Base-by-base conservation (phyloP, 2,797 vertebrate species). In the Florisuga fusca region DNA sequence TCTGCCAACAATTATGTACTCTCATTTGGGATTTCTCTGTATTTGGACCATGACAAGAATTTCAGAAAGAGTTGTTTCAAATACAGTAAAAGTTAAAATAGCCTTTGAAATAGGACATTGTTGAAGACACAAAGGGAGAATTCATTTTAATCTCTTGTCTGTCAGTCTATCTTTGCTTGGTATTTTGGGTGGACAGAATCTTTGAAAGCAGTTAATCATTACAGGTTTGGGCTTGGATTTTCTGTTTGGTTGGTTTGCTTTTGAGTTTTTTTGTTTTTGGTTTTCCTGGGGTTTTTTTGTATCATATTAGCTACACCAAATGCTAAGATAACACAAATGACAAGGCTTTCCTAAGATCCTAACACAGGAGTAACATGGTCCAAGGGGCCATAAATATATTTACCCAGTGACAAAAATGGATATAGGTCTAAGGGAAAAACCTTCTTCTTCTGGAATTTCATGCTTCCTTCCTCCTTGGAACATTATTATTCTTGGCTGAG, bases 251-350 rank as follows among this genome's bases (percentile, higher is more conserved):
- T 41, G 38, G 13, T 41, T 41, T 41, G 38, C 10, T 38, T 38
- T 38, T 38, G 38, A 13, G 38, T 41, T 41, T 41, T 41, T 41
- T 41, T 14, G 38, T 13, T 41, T 41, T 41, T 38, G 11, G 38
- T 41, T 41, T 41, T 13, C 38, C 14, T 41, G 38, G 45, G 14
- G 53, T 34, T 4, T 55, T 85, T 96, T 93, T 46, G 54, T 77
- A 77, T 90, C 77, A 43, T 55, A 62, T 89, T 93, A 91, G 53
- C 86, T 83, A 93, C 73, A 92, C 89, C 69, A 95, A 89, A 93
- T 85, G 25, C 26, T 71, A 55, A 59, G 41, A 79, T 64, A 66
- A 94, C 72, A 88, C 58, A 84, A 81, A 67, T 10, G 12, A 43
- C 14, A 95, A 77, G 31, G 55, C 3, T 85, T 87, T 84, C 33